Evolutionary conservation across 1,140 invertebrate species (phyloP).

Genomic region (Pentalonia nigronervosa): DNA sequence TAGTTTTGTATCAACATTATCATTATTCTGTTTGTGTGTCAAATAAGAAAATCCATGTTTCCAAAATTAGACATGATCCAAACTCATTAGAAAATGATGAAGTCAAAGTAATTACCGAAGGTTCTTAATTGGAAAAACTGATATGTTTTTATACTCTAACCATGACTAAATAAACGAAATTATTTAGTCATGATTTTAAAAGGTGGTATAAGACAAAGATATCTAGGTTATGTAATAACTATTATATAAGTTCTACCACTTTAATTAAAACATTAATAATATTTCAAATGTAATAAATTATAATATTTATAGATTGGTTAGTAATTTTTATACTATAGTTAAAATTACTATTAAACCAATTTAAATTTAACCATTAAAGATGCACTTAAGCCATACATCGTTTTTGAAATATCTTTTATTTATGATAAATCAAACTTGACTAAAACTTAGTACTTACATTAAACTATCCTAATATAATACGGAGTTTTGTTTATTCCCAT

Average conservation of each 20-base stretch:
- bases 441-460: too few species aligned
- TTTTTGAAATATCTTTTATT: background rate
- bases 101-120: background rate
- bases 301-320: background rate
- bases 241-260: background rate
- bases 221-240: background rate
- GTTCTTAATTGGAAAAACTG: background rate
- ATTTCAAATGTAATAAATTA: background rate
- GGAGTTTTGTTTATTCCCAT: background rate
- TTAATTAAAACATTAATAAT: background rate
- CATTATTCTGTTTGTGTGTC: conserved; percentile 86
- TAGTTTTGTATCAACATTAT: conserved; percentile 80
- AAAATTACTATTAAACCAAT: background rate
- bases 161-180: too few species aligned
- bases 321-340: background rate
- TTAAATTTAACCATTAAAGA: background rate
- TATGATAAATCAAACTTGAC: too few species aligned
- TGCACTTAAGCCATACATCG: background rate
- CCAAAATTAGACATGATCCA: conserved; percentile 68
- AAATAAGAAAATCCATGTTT: conserved; percentile 82
- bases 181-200: too few species aligned
- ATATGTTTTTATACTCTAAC: background rate
- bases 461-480: background rate
- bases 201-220: background rate
- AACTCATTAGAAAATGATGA: conserved; percentile 21